Evolutionary conservation across 2,888 invertebrate genomes (phyloP).

Genomic region (Cheilosia pagana): DNA sequence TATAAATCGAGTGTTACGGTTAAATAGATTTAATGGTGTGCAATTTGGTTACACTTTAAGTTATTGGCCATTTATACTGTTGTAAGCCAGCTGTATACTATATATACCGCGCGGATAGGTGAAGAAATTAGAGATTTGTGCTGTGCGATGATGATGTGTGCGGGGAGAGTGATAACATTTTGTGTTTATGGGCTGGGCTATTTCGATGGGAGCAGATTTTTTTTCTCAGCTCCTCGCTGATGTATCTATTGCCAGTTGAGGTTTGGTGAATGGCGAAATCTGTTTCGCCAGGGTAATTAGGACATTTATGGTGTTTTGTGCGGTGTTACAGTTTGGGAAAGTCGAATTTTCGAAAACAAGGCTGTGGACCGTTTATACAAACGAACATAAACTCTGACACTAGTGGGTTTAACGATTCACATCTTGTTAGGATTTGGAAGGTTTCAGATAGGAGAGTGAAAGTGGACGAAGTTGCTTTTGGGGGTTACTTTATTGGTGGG

Average conservation of each 20-base stretch:
- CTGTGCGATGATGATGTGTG: slow-evolving; percentile 21
- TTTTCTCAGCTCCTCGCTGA: slow-evolving; percentile 7
- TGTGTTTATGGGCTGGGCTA: slow-evolving; percentile 55
- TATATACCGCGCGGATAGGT: slow-evolving; percentile 13
- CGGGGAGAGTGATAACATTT: slow-evolving; percentile 48
- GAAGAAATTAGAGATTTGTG: slow-evolving; percentile 59
- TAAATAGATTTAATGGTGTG: slow-evolving; percentile 72
- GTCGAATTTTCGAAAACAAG: not conserved
- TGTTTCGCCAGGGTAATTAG: slow-evolving; percentile 41
- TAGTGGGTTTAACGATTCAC: too few species aligned
- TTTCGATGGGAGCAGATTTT: slow-evolving; percentile 43
- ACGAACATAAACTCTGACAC: too few species aligned
- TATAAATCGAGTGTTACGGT: slow-evolving; percentile 73
- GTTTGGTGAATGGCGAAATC: slow-evolving; percentile 20
- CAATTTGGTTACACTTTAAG: slow-evolving; percentile 74
- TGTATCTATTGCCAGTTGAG: not conserved
- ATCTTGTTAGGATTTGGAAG: too few species aligned
- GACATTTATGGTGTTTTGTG: slow-evolving; percentile 33
- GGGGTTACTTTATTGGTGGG: too few species aligned
- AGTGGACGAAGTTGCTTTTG: too few species aligned
- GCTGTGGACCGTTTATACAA: too few species aligned
- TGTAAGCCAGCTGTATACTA: not conserved
- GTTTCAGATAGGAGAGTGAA: too few species aligned
- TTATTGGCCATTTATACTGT: slow-evolving; percentile 67
- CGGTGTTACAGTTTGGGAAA: not conserved